Conservation (phyloP, 2,113 vertebrate genomes). For the Laticauda laticaudata region DNA sequence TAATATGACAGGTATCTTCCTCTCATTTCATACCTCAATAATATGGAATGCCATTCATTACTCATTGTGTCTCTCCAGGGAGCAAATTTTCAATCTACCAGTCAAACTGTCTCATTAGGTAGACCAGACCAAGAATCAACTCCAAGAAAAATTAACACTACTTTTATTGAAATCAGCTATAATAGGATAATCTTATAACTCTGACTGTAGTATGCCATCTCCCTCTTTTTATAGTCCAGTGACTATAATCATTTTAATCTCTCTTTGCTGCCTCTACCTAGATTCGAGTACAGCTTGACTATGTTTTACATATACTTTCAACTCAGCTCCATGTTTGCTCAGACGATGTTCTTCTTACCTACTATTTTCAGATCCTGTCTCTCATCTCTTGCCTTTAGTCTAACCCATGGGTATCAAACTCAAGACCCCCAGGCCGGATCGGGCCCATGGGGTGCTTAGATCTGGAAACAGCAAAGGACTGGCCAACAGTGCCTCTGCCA, state of each 20-base stretch:
- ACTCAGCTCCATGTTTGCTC: background rate
- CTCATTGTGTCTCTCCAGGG: background rate
- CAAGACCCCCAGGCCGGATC: too few relatives aligned
- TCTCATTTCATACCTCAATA: background rate
- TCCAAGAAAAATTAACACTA: background rate
- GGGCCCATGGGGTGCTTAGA: too few relatives aligned
- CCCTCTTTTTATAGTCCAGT: too few relatives aligned
- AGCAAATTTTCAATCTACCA: background rate
- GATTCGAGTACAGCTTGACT: background rate
- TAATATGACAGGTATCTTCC: background rate
- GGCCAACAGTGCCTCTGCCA: too few relatives aligned
- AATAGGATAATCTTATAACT: too few relatives aligned
- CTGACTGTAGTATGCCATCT: too few relatives aligned
- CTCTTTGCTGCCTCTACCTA: too few relatives aligned
- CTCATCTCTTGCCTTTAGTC: background rate
- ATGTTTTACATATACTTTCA: background rate
- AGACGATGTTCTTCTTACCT: background rate
- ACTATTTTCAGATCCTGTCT: background rate
- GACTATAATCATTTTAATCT: too few relatives aligned
- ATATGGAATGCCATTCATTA: background rate
- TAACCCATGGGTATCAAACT: background rate
- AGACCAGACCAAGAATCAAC: background rate
- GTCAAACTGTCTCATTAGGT: background rate
- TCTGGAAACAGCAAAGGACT: too few relatives aligned
- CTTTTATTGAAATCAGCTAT: too few relatives aligned